phyloP scores from a whole-genome alignment of 2,888 invertebrate species.

The Cosmopolites sordidus region DNA sequence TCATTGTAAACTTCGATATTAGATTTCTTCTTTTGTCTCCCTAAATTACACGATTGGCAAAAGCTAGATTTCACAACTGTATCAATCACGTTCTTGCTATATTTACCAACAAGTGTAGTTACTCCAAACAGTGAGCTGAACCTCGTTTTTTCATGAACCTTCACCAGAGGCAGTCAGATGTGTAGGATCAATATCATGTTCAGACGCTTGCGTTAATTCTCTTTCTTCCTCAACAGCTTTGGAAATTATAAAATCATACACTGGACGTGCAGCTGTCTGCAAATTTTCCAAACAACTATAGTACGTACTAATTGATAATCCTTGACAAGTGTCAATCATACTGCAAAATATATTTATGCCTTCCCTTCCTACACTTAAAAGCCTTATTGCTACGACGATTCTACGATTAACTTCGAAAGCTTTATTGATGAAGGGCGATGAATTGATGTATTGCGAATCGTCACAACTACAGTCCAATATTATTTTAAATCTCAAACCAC shows the following conservation, averaged over 20 bases:
- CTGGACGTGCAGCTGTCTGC: conserved; percentile 15
- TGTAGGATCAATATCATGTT: neutral
- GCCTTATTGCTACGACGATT: too few species aligned
- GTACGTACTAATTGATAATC: conserved; percentile 7
- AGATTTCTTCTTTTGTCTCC: too few species aligned
- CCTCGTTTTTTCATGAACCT: conserved; percentile 31
- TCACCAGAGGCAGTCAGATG: conserved; percentile 28
- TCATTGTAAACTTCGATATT: too few species aligned
- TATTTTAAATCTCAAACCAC: too few species aligned
- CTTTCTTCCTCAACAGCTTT: conserved; percentile 15
- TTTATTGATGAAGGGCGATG: too few species aligned
- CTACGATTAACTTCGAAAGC: too few species aligned
- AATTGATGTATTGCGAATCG: too few species aligned
- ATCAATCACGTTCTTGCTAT: conserved; percentile 30
- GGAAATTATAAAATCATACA: conserved; percentile 18
- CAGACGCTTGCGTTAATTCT: neutral
- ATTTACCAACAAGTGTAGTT: conserved; percentile 30
- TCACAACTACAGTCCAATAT: too few species aligned
- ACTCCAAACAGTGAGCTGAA: conserved; percentile 32
- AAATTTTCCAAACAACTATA: conserved; percentile 18
- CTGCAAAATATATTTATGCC: conserved; percentile 8
- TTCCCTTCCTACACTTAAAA: conserved; percentile 1
- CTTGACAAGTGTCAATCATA: conserved; percentile 9
- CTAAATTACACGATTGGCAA: conserved; percentile 14
- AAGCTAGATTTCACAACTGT: conserved; percentile 22